A percentile compares a stretch with the other conserved stretches of the same genome.
Conservation (phyloP, 2,888 invertebrate genomes). For the Aphrophora alni region DNA sequence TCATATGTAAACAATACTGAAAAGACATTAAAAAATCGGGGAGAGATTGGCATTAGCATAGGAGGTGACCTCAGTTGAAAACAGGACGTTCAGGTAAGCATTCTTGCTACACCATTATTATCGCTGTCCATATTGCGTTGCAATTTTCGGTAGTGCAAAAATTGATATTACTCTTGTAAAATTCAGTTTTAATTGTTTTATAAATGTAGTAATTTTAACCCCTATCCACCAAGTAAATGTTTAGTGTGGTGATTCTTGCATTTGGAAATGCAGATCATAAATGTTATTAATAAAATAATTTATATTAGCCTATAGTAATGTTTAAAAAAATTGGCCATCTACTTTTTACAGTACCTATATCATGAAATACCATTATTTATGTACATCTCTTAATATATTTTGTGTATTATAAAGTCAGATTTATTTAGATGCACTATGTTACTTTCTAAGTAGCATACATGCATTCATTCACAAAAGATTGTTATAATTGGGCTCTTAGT, state of each 20-base stretch:
- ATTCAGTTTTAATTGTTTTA: not conserved
- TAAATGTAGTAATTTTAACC: not conserved
- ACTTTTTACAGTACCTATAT: no score
- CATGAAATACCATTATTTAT: no score
- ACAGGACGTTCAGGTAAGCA: conserved; percentile 4
- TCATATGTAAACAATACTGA: not conserved
- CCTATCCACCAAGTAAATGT: not conserved
- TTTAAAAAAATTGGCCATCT: not conserved
- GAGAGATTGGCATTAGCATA: not conserved
- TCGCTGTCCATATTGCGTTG: conserved; percentile 2
- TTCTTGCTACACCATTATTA: not conserved
- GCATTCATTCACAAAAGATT: no score
- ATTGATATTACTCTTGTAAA: not conserved
- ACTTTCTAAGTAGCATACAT: no score
- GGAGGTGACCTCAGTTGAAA: conserved; percentile 9
- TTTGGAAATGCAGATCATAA: not conserved
- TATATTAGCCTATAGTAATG: not conserved
- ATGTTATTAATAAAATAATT: not conserved
- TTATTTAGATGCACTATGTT: no score
- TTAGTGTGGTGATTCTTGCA: not conserved
- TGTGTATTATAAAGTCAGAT: no score
- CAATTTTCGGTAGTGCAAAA: not conserved
- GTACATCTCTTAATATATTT: no score
- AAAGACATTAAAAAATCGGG: not conserved
- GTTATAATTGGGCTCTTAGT: no score